Percentiles rank a stretch among this genome's conserved stretches.
These are phyloP conservation scores for Zeuzera pyrina DNA, from an alignment of 2,888 invertebrate genomes.

Conservation along the genomic window DNA sequence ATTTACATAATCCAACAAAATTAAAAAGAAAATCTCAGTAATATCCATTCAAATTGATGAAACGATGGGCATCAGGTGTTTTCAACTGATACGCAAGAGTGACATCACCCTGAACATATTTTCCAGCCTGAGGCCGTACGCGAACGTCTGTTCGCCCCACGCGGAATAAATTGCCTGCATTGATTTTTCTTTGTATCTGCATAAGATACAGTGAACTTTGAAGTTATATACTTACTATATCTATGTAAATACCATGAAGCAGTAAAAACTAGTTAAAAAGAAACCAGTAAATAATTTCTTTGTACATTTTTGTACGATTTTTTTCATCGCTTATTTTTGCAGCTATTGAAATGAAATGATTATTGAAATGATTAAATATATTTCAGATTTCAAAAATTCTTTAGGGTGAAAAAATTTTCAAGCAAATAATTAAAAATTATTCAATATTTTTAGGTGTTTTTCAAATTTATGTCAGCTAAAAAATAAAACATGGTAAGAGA, in stretches of 20 bases:
- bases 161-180: slow-evolving; percentile 57
- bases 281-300: too few relatives aligned
- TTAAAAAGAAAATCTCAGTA: slow-evolving; percentile 26
- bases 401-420: too few relatives aligned
- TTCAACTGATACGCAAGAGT: slow-evolving; percentile 53
- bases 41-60: slow-evolving; percentile 30
- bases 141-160: slow-evolving; percentile 35
- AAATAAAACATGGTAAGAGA: slow-evolving; percentile 19
- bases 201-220: slow-evolving; percentile 1
- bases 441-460: too few relatives aligned
- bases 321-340: too few relatives aligned
- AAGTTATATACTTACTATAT: too few relatives aligned
- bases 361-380: too few relatives aligned
- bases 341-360: too few relatives aligned
- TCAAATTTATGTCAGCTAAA: slow-evolving; percentile 7
- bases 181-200: slow-evolving; percentile 7
- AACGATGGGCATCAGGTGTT: slow-evolving; percentile 61
- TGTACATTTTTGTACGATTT: too few relatives aligned
- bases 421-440: too few relatives aligned
- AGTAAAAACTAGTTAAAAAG: too few relatives aligned
- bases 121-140: slow-evolving; percentile 44
- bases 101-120: slow-evolving; percentile 62
- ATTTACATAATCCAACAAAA: slow-evolving; percentile 27
- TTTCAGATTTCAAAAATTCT: too few relatives aligned
- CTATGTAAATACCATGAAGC: too few relatives aligned